These are phyloP conservation scores for Proteles cristata DNA, from an alignment of 2,113 vertebrate species.

Conservation along the genomic window DNA sequence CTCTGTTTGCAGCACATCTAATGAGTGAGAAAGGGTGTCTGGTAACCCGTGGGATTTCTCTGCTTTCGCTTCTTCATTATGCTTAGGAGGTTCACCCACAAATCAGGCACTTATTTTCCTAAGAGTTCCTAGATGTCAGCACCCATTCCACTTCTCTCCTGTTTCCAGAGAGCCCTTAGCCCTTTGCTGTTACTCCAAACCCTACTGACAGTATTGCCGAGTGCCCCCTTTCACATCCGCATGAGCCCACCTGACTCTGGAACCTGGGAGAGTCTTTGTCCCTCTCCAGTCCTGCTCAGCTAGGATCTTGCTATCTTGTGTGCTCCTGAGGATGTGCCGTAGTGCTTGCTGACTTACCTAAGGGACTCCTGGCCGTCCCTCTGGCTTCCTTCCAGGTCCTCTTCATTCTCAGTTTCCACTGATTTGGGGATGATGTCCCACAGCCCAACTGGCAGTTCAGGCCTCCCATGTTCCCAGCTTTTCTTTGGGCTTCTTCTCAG, in stretches of 20 bases:
- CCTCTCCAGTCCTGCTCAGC: not conserved
- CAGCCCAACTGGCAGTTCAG: not conserved
- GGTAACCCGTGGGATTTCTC: not conserved
- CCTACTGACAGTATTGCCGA: not conserved
- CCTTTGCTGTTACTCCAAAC: not conserved
- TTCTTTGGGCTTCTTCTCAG: not conserved
- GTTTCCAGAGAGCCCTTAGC: not conserved
- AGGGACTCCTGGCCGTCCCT: not conserved
- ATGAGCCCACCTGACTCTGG: not conserved
- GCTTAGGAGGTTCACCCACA: not conserved
- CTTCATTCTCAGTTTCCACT: not conserved
- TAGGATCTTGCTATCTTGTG: not conserved
- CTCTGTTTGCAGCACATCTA: not conserved
- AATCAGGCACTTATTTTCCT: not conserved
- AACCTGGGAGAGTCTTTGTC: not conserved
- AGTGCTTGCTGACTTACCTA: not conserved
- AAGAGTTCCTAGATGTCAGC: not conserved
- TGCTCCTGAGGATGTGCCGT: rapidly evolving
- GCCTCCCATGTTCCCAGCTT: not conserved
- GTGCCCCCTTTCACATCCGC: not conserved
- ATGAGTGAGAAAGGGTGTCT: not conserved
- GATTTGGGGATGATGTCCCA: not conserved
- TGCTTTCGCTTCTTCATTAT: not conserved
- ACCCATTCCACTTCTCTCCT: not conserved
- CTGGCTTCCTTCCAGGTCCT: not conserved